Base-by-base conservation (phyloP, 2,797 vertebrate genomes). In the Otolemur crassicaudatus region DNA sequence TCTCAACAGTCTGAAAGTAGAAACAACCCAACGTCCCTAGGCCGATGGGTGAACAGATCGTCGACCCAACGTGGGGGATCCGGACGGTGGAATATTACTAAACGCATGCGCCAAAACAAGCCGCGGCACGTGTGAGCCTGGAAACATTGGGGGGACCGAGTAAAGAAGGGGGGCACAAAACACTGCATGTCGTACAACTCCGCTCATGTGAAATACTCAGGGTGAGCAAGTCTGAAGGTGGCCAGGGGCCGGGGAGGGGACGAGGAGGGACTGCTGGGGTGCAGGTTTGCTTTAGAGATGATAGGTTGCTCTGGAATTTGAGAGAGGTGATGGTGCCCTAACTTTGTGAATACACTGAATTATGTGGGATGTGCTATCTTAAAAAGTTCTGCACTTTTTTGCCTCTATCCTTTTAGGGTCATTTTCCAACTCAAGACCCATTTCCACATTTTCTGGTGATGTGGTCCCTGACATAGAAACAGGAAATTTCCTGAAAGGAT, bases 401-500 rank as follows among this genome's bases (percentile, higher is more conserved):
- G 40, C 87, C 34, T 81, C 31, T 76, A 20, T n/a, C 70, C 19
- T 83, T 82, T 69, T 8, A 85, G 29, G 94, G 67, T 34, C 19
- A 84, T 11, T 96, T 95, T 95, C 89, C 73, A 88, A 60, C 46
- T 43, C 46, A 63, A 93, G 76, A 86, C 13, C 27, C 14, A 84
- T 61, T 84, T 84, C 37, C 6, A 12, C 58, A 75, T 72, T 61
- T 90, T 43, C 73, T 91, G 22, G 27, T 91, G 46, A 76, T 69
- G n/a, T 91, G 63, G 22, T 82, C 82, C 31, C 29, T 80, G 4
- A n/a, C n/a, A 46, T 14, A 75, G 49, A 91, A 96, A 83, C 2
- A 87, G 25, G 65, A 96, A 63, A 69, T 87, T 89, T 83, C 53
- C 73, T 90, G 61, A 77, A 95, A 88, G 46, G 6, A 60, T 89